Conservation (phyloP, 2,888 invertebrate species). For the Smittia sp. region DNA sequence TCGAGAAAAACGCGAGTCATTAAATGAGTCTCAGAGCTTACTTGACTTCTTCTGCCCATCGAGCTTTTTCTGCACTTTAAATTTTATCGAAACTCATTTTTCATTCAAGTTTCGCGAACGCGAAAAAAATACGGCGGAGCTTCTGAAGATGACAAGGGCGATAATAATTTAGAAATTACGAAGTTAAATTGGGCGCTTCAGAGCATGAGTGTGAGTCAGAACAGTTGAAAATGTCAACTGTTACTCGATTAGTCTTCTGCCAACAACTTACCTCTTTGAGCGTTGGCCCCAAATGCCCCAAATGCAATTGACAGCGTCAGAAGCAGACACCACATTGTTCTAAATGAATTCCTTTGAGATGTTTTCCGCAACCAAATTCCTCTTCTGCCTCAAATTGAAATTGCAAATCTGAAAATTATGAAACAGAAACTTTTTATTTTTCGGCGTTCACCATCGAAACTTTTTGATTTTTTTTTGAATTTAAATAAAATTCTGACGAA, state of each 20-base stretch:
- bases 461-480: too few species aligned
- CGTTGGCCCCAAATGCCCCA: neutral
- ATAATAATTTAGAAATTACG: constrained; percentile 25
- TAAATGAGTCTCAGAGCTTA: neutral
- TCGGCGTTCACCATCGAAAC: too few species aligned
- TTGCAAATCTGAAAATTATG: neutral
- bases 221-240: too few species aligned
- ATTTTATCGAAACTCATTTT: constrained; percentile 34
- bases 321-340: neutral
- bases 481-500: too few species aligned
- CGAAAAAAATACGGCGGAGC: neutral
- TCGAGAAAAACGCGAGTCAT: neutral
- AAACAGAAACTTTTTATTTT: neutral
- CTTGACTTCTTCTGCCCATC: neutral
- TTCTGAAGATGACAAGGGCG: neutral
- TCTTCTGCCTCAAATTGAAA: neutral
- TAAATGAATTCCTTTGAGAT: neutral
- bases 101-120: neutral
- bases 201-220: too few species aligned
- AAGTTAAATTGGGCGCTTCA: constrained; percentile 13
- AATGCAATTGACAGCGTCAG: neutral
- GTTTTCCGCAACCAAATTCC: neutral
- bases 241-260: too few species aligned
- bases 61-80: constrained; percentile 8
- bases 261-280: neutral